phyloP scores from a whole-genome alignment of 2,797 vertebrate genomes.

The Brachyalestes nurse region DNA sequence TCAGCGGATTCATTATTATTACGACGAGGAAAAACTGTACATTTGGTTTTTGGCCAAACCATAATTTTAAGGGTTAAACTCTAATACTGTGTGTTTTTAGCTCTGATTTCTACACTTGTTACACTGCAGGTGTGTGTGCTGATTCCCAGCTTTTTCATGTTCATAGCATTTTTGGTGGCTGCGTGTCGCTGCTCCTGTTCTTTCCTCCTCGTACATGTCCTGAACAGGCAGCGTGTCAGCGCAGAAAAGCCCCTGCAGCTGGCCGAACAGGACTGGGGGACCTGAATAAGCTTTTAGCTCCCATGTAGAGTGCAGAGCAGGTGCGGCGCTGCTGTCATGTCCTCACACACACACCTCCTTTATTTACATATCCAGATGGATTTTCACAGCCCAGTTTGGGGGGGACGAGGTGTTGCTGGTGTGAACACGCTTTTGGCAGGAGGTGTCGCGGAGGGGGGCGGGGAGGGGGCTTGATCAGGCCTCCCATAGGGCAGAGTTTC shows the following conservation, averaged over 20 bases:
- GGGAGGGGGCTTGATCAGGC: slow-evolving; percentile 51
- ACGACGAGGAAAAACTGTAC: neutral
- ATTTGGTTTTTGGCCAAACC: neutral
- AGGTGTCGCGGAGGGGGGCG: slow-evolving; percentile 48
- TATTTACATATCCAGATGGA: slow-evolving; percentile 68
- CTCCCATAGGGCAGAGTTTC: slow-evolving; percentile 55
- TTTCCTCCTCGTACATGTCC: slow-evolving; percentile 42
- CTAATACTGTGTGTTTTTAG: neutral
- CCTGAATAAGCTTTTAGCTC: slow-evolving; percentile 77
- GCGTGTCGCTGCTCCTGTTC: slow-evolving; percentile 4
- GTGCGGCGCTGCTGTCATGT: slow-evolving; percentile 64
- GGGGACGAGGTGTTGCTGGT: slow-evolving; percentile 57
- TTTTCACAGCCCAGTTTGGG: slow-evolving; percentile 67
- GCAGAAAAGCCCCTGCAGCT: slow-evolving; percentile 42
- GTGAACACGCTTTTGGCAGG: slow-evolving; percentile 68
- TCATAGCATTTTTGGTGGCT: slow-evolving; percentile 6
- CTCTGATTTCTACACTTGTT: neutral
- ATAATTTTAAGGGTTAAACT: neutral
- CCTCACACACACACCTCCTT: slow-evolving; percentile 57
- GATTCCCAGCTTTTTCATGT: neutral
- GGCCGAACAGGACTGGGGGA: slow-evolving; percentile 54
- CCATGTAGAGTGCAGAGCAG: slow-evolving; percentile 60
- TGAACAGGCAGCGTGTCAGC: slow-evolving; percentile 35
- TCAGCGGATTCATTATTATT: neutral
- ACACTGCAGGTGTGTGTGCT: neutral